Percentiles rank a stretch among this genome's conserved stretches.
These are phyloP conservation scores for Drosophila parthenogenetica DNA, from an alignment of 2,888 invertebrate species.

Conservation along the genomic window DNA sequence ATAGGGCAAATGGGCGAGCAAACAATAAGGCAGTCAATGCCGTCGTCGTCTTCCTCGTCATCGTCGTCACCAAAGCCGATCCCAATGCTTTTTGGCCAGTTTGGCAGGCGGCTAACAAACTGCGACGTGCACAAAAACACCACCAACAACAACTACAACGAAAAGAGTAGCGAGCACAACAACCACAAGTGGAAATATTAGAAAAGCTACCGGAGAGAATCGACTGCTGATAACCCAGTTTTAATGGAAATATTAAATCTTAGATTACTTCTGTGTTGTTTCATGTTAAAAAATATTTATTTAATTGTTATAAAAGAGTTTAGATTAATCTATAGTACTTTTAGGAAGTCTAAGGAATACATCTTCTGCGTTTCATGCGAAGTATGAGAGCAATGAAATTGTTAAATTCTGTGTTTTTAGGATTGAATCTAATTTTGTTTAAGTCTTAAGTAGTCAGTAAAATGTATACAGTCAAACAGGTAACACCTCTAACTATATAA, in stretches of 20 bases:
- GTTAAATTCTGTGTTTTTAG: too few species aligned
- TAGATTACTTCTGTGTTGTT: too few species aligned
- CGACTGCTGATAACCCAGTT: neutral
- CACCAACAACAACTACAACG: slow-evolving; percentile 28
- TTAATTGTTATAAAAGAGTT: too few species aligned
- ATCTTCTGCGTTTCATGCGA: too few species aligned
- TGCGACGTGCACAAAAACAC: slow-evolving; percentile 54
- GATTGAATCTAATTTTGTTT: too few species aligned
- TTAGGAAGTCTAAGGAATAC: too few species aligned
- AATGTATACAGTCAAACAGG: too few species aligned
- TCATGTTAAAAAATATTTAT: too few species aligned
- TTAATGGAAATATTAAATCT: too few species aligned
- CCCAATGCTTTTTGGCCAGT: slow-evolving; percentile 35
- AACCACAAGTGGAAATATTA: slow-evolving; percentile 13
- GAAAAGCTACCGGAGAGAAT: slow-evolving; percentile 10
- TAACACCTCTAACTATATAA: neutral
- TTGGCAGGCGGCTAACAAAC: slow-evolving; percentile 68
- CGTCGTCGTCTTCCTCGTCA: slow-evolving; percentile 14
- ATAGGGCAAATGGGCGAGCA: slow-evolving; percentile 63
- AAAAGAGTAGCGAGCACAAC: slow-evolving; percentile 23
- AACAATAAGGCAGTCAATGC: slow-evolving; percentile 64
- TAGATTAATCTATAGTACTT: too few species aligned
- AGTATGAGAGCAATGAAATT: too few species aligned
- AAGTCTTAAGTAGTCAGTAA: too few species aligned
- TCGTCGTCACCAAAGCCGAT: slow-evolving; percentile 17